Evolutionary conservation across 2,888 invertebrate genomes (phyloP).

Genomic region (Andrena fulva): DNA sequence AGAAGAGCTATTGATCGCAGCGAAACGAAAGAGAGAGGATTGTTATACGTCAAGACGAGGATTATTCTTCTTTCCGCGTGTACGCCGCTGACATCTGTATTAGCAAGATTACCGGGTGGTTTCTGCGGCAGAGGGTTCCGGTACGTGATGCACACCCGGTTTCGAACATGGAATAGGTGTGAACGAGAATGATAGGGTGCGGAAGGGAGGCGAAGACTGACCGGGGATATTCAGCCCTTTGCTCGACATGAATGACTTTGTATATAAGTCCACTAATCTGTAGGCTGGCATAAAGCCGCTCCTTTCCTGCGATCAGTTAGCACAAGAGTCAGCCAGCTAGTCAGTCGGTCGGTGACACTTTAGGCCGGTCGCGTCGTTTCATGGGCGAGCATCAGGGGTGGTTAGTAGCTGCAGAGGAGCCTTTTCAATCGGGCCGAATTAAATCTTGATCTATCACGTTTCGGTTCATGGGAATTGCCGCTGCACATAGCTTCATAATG

Average conservation of each 20-base stretch:
- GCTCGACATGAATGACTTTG: conserved; percentile 76
- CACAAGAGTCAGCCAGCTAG: conserved; percentile 60
- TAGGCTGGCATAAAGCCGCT: conserved; percentile 78
- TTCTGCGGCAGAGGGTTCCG: conserved; percentile 65
- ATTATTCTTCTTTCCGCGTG: conserved; percentile 50
- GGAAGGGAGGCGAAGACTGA: conserved; percentile 30
- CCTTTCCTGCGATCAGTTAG: conserved; percentile 67
- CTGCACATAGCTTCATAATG: too few species aligned
- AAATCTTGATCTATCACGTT: conserved; percentile 15
- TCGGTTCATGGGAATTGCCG: background rate
- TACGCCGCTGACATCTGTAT: conserved; percentile 83
- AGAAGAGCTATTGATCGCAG: background rate
- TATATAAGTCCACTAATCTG: conserved; percentile 82
- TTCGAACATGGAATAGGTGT: conserved; percentile 78
- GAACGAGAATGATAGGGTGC: conserved; percentile 59
- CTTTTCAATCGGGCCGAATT: conserved; percentile 33
- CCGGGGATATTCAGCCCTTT: conserved; percentile 62
- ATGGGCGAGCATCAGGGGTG: conserved; percentile 61
- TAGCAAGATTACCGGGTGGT: conserved; percentile 81
- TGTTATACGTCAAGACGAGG: conserved; percentile 66
- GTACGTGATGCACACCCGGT: conserved; percentile 77
- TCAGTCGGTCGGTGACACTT: conserved; percentile 61
- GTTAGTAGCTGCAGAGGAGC: conserved; percentile 25
- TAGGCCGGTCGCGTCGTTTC: conserved; percentile 40
- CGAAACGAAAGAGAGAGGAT: conserved; percentile 19